A percentile compares a stretch with the other conserved stretches of the same genome.
These are phyloP conservation scores for Callipepla californica DNA, from an alignment of 2,113 vertebrate species.

Conservation along the genomic window DNA sequence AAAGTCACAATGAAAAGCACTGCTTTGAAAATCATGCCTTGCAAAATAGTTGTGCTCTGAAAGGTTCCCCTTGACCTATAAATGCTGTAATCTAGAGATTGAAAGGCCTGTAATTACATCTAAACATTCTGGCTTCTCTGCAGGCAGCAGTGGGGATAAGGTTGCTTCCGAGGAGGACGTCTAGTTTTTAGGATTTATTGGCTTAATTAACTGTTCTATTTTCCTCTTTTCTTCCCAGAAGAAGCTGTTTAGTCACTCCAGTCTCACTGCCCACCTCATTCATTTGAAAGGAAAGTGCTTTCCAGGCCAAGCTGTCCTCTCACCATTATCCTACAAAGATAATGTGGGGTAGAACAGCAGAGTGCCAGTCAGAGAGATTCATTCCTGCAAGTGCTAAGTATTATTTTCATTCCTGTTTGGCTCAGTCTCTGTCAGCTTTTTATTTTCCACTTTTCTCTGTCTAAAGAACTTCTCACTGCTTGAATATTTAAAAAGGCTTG, in stretches of 20 bases:
- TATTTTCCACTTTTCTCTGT: background rate
- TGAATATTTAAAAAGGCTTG: background rate
- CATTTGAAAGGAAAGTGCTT: background rate
- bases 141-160: background rate
- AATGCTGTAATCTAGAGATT: background rate
- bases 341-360: background rate
- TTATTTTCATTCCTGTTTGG: background rate
- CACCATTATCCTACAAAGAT: background rate
- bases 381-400: background rate
- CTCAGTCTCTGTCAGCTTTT: background rate
- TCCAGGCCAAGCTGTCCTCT: background rate
- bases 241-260: background rate
- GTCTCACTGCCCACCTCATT: background rate
- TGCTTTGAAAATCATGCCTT: background rate
- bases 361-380: background rate
- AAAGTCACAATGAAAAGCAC: background rate
- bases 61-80: background rate
- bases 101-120: background rate
- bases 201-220: background rate
- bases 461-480: background rate
- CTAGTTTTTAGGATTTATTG: background rate
- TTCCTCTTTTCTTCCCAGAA: slow-evolving; percentile 4
- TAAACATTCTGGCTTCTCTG: slow-evolving; percentile 6
- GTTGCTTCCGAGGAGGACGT: background rate
- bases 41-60: background rate